Conservation (phyloP, 2,797 vertebrate genomes). For the Periparus ater region DNA sequence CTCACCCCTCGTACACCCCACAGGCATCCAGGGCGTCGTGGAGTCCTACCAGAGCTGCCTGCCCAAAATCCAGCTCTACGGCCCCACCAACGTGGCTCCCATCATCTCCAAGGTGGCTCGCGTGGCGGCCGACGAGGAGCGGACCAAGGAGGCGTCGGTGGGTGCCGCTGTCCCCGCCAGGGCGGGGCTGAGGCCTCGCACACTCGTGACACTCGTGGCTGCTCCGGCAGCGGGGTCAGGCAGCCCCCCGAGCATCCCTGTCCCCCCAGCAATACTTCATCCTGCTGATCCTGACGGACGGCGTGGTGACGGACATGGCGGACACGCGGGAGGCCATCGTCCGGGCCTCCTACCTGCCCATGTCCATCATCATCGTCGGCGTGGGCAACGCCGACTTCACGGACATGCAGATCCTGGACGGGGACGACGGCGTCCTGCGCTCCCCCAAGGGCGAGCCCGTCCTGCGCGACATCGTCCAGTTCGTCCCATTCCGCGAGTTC, state of each 20-base stretch:
- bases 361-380: slow-evolving; percentile 95
- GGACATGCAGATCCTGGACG: slow-evolving; percentile 94
- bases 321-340: slow-evolving; percentile 94
- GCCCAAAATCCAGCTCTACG: slow-evolving; percentile 94
- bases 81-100: slow-evolving; percentile 94
- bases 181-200: neutral
- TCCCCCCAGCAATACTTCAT: slow-evolving; percentile 88
- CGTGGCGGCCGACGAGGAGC: slow-evolving; percentile 84
- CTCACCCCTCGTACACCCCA: neutral
- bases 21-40: slow-evolving; percentile 94
- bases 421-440: slow-evolving; percentile 87
- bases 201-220: rapidly evolving
- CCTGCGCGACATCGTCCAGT: slow-evolving; percentile 93
- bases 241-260: neutral
- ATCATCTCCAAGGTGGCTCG: slow-evolving; percentile 93
- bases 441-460: slow-evolving; percentile 91
- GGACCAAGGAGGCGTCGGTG: slow-evolving; percentile 90
- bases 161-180: neutral
- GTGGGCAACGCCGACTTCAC: slow-evolving; percentile 96
- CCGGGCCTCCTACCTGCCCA: slow-evolving; percentile 90
- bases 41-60: slow-evolving; percentile 96
- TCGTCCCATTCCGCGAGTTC: slow-evolving; percentile 95
- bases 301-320: slow-evolving; percentile 93
- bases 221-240: rapidly evolving
- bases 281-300: slow-evolving; percentile 93